A percentile compares a stretch with the other conserved stretches of the same genome.
Conservation (phyloP, 2,888 invertebrate genomes). For the Bellardia pandia region DNA sequence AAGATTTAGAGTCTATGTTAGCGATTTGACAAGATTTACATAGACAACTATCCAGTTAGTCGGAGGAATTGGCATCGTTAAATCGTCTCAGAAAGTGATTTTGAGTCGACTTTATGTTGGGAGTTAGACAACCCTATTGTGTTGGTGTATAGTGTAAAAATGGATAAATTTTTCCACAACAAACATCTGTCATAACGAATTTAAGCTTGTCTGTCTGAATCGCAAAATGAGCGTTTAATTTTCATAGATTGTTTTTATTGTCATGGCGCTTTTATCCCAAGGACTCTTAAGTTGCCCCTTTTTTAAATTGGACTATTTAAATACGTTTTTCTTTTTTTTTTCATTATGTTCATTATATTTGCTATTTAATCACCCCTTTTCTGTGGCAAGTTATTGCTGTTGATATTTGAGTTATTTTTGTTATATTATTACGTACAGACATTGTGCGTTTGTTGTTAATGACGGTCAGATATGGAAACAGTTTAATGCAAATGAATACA, state of each 20-base stretch:
- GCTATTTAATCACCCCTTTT: conserved; percentile 17
- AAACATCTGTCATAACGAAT: not conserved
- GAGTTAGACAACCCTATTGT: too few species aligned
- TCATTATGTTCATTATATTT: conserved; percentile 1
- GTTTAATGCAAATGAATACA: conserved; percentile 64
- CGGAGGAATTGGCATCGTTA: too few species aligned
- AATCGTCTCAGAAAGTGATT: too few species aligned
- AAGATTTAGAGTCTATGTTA: too few species aligned
- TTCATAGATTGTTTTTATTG: conserved; percentile 14
- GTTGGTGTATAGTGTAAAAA: too few species aligned
- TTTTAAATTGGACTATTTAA: conserved; percentile 40
- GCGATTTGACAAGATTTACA: too few species aligned
- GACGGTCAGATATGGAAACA: conserved; percentile 57
- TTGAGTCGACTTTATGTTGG: too few species aligned
- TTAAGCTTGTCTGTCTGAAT: conserved; percentile 1
- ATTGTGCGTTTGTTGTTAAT: conserved; percentile 39
- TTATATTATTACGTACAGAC: conserved; percentile 8
- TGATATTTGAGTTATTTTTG: conserved; percentile 30
- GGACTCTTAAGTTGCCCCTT: conserved; percentile 11
- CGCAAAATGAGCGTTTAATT: conserved; percentile 23
- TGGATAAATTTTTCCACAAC: not conserved
- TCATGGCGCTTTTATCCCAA: not conserved
- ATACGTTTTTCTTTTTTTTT: conserved; percentile 23
- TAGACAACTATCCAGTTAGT: too few species aligned
- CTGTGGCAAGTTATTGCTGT: not conserved